Evolutionary conservation across 2,113 vertebrate species (phyloP).

Genomic region (Prietella phreatophila): DNA sequence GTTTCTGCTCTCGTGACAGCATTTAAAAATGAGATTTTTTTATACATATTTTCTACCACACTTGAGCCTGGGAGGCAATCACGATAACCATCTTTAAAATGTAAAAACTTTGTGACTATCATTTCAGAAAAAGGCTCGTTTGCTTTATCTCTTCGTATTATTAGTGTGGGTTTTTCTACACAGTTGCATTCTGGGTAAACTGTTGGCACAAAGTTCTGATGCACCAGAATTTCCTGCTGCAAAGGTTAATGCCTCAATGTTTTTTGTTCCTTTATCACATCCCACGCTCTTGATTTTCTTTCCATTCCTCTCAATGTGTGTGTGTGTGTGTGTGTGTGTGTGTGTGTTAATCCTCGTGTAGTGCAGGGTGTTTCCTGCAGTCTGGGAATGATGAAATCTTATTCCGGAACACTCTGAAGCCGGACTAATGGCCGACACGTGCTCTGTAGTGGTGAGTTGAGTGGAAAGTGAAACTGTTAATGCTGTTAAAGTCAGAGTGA

Average conservation of each 20-base stretch:
- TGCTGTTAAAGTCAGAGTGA: slow-evolving; percentile 47
- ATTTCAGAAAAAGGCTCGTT: background rate
- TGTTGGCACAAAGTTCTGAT: slow-evolving; percentile 31
- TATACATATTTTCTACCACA: no score
- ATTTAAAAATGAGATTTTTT: no score
- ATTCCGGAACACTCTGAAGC: slow-evolving; percentile 49
- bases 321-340: slow-evolving; percentile 28
- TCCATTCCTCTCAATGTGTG: background rate
- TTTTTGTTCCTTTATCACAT: slow-evolving; percentile 6
- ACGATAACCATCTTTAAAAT: background rate
- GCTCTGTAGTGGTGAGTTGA: background rate
- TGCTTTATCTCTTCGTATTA: background rate
- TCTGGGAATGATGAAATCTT: slow-evolving; percentile 47
- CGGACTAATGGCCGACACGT: slow-evolving; percentile 43
- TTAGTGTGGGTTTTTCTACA: background rate
- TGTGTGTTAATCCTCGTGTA: slow-evolving; percentile 39
- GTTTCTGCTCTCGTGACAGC: background rate
- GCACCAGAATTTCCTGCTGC: slow-evolving; percentile 44
- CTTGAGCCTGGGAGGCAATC: no score
- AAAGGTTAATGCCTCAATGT: slow-evolving; percentile 52
- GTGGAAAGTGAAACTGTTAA: slow-evolving; percentile 51
- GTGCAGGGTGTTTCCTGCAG: slow-evolving; percentile 35
- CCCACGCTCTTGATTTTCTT: slow-evolving; percentile 1
- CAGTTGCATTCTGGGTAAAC: slow-evolving; percentile 24
- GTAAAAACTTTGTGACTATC: background rate